These are phyloP conservation scores for Heliconius himera DNA, from an alignment of 1,140 invertebrate genomes.

Conservation along the genomic window DNA sequence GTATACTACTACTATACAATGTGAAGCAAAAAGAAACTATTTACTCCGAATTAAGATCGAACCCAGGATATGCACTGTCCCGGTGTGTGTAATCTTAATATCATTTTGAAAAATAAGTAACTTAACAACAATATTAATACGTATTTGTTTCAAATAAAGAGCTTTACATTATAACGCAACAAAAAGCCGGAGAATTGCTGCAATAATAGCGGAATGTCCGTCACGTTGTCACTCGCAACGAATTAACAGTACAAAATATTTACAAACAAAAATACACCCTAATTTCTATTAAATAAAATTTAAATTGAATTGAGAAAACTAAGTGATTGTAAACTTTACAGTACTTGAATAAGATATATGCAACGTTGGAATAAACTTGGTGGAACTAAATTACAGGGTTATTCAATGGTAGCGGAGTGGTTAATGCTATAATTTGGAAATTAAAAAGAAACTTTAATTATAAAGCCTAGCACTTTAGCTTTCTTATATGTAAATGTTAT, in stretches of 20 bases:
- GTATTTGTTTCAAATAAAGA: background rate
- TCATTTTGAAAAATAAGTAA: no score
- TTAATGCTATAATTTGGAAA: background rate
- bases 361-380: constrained; percentile 4
- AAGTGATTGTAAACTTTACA: background rate
- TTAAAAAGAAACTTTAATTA: background rate
- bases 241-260: background rate
- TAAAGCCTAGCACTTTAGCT: background rate
- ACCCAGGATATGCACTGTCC: no score
- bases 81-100: no score
- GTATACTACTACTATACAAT: no score
- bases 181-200: constrained; percentile 18
- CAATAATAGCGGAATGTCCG: constrained; percentile 18
- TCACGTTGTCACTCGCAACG: constrained; percentile 20
- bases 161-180: constrained; percentile 1
- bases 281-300: background rate
- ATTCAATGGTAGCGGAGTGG: background rate
- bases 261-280: background rate
- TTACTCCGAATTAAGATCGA: background rate
- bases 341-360: constrained; percentile 14
- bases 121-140: background rate
- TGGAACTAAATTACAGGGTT: constrained; percentile 9
- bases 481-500: background rate
- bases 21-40: background rate
- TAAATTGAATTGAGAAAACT: background rate